Evolutionary conservation across 2,797 vertebrate genomes (phyloP).

Genomic region (Bradypodion pumilum): DNA sequence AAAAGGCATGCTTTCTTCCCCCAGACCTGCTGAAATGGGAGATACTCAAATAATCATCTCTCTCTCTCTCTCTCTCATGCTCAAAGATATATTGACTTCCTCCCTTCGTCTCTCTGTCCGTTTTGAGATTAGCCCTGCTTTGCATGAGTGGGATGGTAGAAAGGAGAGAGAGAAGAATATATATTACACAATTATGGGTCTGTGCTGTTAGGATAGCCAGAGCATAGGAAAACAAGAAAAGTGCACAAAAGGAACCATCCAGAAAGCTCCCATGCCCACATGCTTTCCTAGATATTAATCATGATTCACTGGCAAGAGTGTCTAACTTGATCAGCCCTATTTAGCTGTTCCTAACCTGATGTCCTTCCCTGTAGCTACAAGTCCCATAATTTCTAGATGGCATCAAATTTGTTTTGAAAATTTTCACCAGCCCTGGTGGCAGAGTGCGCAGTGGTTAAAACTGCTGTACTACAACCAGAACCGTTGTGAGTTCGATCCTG

Average conservation of each 20-base stretch:
- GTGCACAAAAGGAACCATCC: constrained; percentile 49
- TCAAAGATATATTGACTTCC: neutral
- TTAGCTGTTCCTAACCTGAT: neutral
- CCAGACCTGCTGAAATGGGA: neutral
- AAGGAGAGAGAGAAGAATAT: constrained; percentile 18
- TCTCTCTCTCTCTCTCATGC: neutral
- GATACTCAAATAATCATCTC: neutral
- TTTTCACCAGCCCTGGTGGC: neutral
- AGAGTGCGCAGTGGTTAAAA: no score
- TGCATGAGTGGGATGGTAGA: neutral
- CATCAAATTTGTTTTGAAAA: neutral
- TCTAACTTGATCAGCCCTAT: constrained; percentile 10
- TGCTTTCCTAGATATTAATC: constrained; percentile 56
- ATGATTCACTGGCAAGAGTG: constrained; percentile 50
- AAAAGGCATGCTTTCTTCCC: neutral
- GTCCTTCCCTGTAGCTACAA: neutral
- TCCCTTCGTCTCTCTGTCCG: neutral
- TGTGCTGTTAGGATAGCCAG: constrained; percentile 22
- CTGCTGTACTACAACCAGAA: no score
- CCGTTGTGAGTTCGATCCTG: no score
- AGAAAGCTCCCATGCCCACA: constrained; percentile 59
- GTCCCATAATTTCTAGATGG: neutral
- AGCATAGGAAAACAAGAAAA: constrained; percentile 48
- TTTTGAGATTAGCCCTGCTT: neutral
- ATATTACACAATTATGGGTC: constrained; percentile 22